Percentiles rank a stretch among this genome's conserved stretches.
phyloP scores from a whole-genome alignment of 2,797 vertebrate species.

The Hydrolagus colliei region DNA sequence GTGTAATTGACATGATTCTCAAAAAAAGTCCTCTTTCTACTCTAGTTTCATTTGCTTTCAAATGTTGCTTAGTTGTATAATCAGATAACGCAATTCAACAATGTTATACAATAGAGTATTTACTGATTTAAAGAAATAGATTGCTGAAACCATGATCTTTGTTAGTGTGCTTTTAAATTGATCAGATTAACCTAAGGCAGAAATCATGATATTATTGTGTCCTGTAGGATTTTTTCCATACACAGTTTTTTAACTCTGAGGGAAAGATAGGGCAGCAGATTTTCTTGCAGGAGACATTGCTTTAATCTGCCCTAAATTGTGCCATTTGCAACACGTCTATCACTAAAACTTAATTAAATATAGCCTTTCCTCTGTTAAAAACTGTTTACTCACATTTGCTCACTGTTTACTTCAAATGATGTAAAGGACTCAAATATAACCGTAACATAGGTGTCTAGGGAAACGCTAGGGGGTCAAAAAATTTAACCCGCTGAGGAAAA shows the following conservation, averaged over 20 bases:
- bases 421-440: constrained; percentile 61
- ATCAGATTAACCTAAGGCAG: not conserved
- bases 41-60: not conserved
- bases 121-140: not conserved
- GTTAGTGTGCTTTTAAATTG: not conserved
- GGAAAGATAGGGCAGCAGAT: not conserved
- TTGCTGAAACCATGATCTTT: not conserved
- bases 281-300: constrained; percentile 46
- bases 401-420: constrained; percentile 70
- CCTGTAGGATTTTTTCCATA: not conserved
- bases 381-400: constrained; percentile 70
- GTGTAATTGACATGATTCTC: not conserved
- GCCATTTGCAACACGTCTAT: constrained; percentile 69
- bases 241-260: not conserved
- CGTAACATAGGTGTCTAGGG: constrained; percentile 62
- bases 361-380: constrained; percentile 65
- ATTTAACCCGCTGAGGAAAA: constrained; percentile 61
- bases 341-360: constrained; percentile 73
- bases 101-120: not conserved
- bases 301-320: constrained; percentile 57
- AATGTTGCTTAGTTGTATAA: constrained; percentile 1
- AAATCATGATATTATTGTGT: not conserved
- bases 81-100: not conserved
- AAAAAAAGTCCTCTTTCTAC: not conserved
- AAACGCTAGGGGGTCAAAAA: constrained; percentile 63